Percentiles rank a stretch among this genome's conserved stretches.
Conservation (phyloP, 2,797 vertebrate genomes). For the Tenualosa thibaudeaui region DNA sequence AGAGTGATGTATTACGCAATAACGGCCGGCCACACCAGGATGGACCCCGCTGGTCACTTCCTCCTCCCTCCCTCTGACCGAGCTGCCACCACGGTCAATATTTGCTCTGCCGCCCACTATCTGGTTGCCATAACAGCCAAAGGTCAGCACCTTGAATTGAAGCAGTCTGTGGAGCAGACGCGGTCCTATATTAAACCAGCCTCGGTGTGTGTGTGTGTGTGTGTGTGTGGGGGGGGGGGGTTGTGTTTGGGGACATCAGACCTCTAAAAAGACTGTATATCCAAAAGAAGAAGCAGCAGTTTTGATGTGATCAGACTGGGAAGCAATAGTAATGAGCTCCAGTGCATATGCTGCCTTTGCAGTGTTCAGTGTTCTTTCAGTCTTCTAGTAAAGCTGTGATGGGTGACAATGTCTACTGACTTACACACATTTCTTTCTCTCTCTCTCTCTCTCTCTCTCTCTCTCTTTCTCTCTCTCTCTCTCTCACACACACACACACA, state of each 20-base stretch:
- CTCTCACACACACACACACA: too few species aligned
- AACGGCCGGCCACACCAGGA: not conserved
- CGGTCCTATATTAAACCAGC: not conserved
- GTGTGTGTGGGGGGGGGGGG: not conserved
- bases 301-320: not conserved
- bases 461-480: too few species aligned
- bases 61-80: not conserved
- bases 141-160: constrained; percentile 5
- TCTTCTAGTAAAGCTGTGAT: not conserved
- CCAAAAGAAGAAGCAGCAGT: not conserved
- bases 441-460: not conserved
- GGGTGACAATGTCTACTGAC: not conserved
- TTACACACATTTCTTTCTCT: not conserved
- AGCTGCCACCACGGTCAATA: not conserved
- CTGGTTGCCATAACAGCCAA: constrained; percentile 11
- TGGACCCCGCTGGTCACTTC: not conserved
- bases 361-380: not conserved
- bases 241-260: not conserved
- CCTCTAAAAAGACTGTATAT: not conserved
- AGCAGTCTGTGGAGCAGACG: not conserved
- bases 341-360: not conserved
- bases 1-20: constrained; percentile 12
- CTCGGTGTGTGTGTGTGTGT: not conserved
- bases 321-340: not conserved
- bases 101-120: constrained; percentile 8